Base-by-base conservation (phyloP, 2,113 vertebrate species). In the Lamprotornis superbus region DNA sequence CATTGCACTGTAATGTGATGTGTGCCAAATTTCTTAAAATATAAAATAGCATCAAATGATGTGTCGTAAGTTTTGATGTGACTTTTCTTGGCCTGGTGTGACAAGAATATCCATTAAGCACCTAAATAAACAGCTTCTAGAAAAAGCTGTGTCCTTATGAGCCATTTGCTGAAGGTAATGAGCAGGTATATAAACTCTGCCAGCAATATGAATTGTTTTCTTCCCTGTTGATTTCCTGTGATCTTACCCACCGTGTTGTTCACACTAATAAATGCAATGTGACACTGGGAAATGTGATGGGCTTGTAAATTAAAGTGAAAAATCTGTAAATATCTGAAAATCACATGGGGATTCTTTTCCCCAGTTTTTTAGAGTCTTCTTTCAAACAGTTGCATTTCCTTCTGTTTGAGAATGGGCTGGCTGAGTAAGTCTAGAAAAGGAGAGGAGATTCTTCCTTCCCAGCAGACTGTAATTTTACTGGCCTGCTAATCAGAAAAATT, bases 51-150 rank as follows among this genome's bases (percentile, higher is more conserved):
- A 78, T 53, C 44, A 68, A 47, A 79, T 87, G 76, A 95, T 52
- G 53, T 53, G 91, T 83, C 94, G 80, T 20, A 91, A 63, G 89
- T 96, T 96, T 94, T 91, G 93, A 97, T 93, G 89, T 93, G 88
- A 73, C 79, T 97, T 95, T 85, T 96, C 24, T 14, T 95, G 39
- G 8, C 20, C 82, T 59, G 23, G 37, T 73, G 56, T 85, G 78
- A 89, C 55, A 88, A 96, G 89, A 92, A 85, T 79, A 89, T 85
- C 59, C 77, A 94, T 30, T 64, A 93, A 93, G 84, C 64, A 75
- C 77, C 81, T 90, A 76, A 71, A 81, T 40, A 74, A 95, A 84
- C 11, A 37, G 83, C 69, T 28, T 35, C 47, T 90, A 68, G 63
- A 25, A 85, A 95, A 93, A 83, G 19, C 31, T 79, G 40, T 68